Evolutionary conservation across 37 sponge, comb jelly and placozoan species (phyloP).

Genomic region (Amphimedon queenslandica): DNA sequence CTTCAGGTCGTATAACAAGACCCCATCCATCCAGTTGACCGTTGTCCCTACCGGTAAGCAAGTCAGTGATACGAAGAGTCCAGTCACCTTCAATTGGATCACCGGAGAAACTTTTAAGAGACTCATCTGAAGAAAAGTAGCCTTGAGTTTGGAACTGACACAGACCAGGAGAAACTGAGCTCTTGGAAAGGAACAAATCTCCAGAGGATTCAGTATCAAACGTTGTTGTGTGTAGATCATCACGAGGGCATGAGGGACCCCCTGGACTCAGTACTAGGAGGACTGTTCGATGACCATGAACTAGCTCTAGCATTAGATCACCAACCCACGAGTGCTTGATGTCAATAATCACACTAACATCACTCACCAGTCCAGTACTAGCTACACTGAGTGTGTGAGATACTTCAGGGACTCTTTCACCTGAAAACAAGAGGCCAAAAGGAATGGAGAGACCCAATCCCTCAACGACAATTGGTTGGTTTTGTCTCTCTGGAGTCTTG

Average conservation of each 20-base stretch:
- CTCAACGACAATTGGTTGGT: conserved; percentile 58
- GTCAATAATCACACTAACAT: conserved; percentile 72
- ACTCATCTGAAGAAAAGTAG: conserved; percentile 57
- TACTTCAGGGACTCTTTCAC: conserved; percentile 39
- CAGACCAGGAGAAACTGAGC: conserved; percentile 62
- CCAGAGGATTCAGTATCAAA: conserved; percentile 56
- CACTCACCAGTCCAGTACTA: conserved; percentile 48
- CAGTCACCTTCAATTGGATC: conserved; percentile 63
- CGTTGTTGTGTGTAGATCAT: conserved; percentile 53
- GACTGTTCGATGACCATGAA: conserved; percentile 51
- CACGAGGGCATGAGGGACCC: conserved; percentile 53
- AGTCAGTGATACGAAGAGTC: conserved; percentile 74
- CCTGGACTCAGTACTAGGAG: conserved; percentile 74
- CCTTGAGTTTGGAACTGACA: conserved; percentile 77
- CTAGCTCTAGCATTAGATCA: conserved; percentile 77
- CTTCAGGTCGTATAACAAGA: conserved; percentile 76
- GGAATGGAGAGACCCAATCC: conserved; percentile 39
- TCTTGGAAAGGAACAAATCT: conserved; percentile 48
- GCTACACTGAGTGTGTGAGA: conserved; percentile 43
- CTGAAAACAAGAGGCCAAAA: conserved; percentile 44
- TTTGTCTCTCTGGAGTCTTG: conserved; percentile 37
- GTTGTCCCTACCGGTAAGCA: conserved; percentile 57
- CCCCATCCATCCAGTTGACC: conserved; percentile 74
- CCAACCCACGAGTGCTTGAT: conserved; percentile 89
- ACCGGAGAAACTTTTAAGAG: conserved; percentile 54